Evolutionary conservation across 2,113 vertebrate species (phyloP).

Genomic region (Calyptomena viridis): DNA sequence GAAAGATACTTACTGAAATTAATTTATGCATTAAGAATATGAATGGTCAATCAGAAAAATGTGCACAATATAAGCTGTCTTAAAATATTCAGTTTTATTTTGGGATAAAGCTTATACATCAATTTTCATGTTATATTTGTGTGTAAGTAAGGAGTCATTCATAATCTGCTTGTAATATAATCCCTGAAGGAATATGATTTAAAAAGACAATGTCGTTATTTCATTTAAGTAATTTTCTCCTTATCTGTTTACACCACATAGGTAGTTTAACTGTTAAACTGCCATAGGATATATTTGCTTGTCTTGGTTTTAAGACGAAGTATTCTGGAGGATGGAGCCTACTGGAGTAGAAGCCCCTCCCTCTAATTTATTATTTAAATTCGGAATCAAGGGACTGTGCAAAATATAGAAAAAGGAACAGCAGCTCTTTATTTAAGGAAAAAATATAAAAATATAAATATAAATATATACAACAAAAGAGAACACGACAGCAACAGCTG

Average conservation of each 20-base stretch:
- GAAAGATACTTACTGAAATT: constrained; percentile 7
- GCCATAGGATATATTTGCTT: not conserved
- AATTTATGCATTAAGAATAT: constrained; percentile 28
- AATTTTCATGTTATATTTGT: not conserved
- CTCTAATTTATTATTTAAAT: too few species aligned
- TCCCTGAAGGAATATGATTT: not conserved
- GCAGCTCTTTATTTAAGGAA: too few species aligned
- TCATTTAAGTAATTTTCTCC: not conserved
- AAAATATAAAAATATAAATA: too few species aligned
- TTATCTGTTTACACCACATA: not conserved
- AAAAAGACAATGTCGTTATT: not conserved
- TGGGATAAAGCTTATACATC: not conserved
- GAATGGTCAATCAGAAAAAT: not conserved
- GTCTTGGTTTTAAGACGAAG: too few species aligned
- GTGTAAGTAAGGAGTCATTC: not conserved
- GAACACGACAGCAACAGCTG: too few species aligned
- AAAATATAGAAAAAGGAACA: too few species aligned
- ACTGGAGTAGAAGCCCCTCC: too few species aligned
- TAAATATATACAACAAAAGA: too few species aligned
- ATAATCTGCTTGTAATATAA: not conserved
- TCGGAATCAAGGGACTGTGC: too few species aligned
- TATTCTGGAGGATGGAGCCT: too few species aligned
- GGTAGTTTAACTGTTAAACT: not conserved
- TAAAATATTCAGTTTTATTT: not conserved
- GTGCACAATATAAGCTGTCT: not conserved